A percentile compares a stretch with the other conserved stretches of the same genome.
These are phyloP conservation scores for Leptobrachium leishanense DNA, from an alignment of 2,113 vertebrate genomes.

Conservation along the genomic window DNA sequence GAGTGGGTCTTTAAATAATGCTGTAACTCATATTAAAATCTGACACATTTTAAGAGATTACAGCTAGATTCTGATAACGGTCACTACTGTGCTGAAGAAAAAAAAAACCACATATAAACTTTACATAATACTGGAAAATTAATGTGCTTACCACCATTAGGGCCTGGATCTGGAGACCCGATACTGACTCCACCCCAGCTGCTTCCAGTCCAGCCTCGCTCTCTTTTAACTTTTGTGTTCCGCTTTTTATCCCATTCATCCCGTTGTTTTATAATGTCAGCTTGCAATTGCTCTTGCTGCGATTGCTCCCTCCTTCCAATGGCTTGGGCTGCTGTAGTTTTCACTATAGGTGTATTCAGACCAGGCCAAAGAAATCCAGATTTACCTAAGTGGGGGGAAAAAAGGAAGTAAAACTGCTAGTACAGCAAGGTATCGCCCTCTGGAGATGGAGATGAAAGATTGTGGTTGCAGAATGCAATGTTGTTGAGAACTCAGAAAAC, in stretches of 20 bases:
- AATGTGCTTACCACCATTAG: slow-evolving; percentile 81
- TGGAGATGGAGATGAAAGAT: background rate
- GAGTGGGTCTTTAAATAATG: no score
- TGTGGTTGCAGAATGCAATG: background rate
- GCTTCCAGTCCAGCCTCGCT: slow-evolving; percentile 88
- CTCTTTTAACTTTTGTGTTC: slow-evolving; percentile 79
- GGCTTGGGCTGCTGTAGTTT: slow-evolving; percentile 64
- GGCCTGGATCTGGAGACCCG: slow-evolving; percentile 84
- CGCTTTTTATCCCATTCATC: slow-evolving; percentile 81
- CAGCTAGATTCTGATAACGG: no score
- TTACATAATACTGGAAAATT: no score
- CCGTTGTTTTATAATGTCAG: slow-evolving; percentile 70
- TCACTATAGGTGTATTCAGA: slow-evolving; percentile 77
- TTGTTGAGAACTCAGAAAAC: background rate
- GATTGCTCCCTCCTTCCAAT: slow-evolving; percentile 69
- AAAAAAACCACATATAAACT: no score
- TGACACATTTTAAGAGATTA: no score
- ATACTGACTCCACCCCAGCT: slow-evolving; percentile 86
- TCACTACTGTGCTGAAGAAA: no score
- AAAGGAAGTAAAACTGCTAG: background rate
- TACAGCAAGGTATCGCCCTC: background rate
- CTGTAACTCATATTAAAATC: no score
- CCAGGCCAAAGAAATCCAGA: slow-evolving; percentile 92
- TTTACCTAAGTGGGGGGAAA: slow-evolving; percentile 66
- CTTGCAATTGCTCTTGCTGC: slow-evolving; percentile 73